Conservation (phyloP, 2,888 invertebrate genomes). For the Mythimna lalbum region DNA sequence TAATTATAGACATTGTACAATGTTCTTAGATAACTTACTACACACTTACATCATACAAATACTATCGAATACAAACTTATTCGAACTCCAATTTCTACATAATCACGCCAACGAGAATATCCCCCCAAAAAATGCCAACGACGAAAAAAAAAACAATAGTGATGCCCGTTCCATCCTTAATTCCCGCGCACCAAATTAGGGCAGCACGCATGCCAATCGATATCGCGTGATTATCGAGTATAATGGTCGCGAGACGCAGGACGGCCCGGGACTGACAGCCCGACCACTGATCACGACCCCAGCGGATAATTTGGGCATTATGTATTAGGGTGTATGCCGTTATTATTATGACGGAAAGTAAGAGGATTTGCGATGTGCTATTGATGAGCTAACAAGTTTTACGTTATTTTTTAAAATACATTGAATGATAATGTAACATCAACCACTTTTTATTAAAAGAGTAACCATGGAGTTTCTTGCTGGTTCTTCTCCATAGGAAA, state of each 20-base stretch:
- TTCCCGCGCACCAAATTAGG: slow-evolving; percentile 76
- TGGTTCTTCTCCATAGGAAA: too few relatives aligned
- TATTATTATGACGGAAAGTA: slow-evolving; percentile 60
- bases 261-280: slow-evolving; percentile 58
- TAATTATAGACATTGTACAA: background rate
- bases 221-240: slow-evolving; percentile 88
- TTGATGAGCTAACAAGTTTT: background rate
- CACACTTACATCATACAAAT: background rate
- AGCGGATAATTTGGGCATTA: slow-evolving; percentile 72
- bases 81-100: slow-evolving; percentile 13
- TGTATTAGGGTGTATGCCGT: slow-evolving; percentile 55
- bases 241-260: slow-evolving; percentile 74
- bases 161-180: slow-evolving; percentile 46
- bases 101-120: slow-evolving; percentile 16
- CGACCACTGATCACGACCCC: slow-evolving; percentile 27
- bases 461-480: too few relatives aligned
- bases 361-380: slow-evolving; percentile 47
- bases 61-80: background rate
- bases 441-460: too few relatives aligned
- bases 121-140: slow-evolving; percentile 19
- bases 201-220: slow-evolving; percentile 84
- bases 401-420: slow-evolving; percentile 2
- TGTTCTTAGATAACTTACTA: background rate
- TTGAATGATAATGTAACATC: background rate
- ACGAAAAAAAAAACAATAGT: slow-evolving; percentile 47